phyloP scores from a whole-genome alignment of 2,113 vertebrate species.

The Emydocephalus ijimae region DNA sequence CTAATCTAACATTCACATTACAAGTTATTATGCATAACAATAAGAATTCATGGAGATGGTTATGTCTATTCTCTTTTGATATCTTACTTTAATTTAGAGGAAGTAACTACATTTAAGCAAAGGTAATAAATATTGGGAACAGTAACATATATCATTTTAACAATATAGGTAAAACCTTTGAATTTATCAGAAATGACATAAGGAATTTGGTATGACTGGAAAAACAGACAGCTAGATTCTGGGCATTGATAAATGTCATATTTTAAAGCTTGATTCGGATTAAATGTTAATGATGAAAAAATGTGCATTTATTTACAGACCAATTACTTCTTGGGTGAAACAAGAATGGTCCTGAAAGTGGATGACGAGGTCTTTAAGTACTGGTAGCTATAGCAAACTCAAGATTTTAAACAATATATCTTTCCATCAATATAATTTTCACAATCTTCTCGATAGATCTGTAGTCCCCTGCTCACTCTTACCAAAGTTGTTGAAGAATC shows the following conservation, averaged over 20 bases:
- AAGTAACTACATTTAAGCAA: constrained; percentile 51
- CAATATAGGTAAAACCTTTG: constrained; percentile 64
- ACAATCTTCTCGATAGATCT: background rate
- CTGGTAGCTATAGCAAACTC: background rate
- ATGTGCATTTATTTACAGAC: background rate
- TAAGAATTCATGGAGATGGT: constrained; percentile 29
- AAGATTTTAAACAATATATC: background rate
- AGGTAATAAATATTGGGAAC: constrained; percentile 33
- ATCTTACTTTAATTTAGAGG: constrained; percentile 45
- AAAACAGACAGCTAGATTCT: constrained; percentile 69
- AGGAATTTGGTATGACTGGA: constrained; percentile 72
- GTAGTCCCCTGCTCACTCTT: background rate
- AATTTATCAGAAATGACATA: constrained; percentile 72
- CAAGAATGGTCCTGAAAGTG: background rate
- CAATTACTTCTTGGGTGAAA: background rate
- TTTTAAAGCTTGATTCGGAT: constrained; percentile 61
- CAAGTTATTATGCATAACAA: constrained; percentile 36
- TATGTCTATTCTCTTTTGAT: constrained; percentile 44
- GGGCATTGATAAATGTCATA: constrained; percentile 69
- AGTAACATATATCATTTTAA: constrained; percentile 60
- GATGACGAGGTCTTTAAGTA: background rate
- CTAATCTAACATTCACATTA: constrained; percentile 42
- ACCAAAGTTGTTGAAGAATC: background rate
- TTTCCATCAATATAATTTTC: background rate
- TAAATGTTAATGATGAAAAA: constrained; percentile 61